Percentiles rank a stretch among this genome's conserved stretches.
These are phyloP conservation scores for Babylonia areolata DNA, from an alignment of 1,140 invertebrate genomes.

Conservation along the genomic window DNA sequence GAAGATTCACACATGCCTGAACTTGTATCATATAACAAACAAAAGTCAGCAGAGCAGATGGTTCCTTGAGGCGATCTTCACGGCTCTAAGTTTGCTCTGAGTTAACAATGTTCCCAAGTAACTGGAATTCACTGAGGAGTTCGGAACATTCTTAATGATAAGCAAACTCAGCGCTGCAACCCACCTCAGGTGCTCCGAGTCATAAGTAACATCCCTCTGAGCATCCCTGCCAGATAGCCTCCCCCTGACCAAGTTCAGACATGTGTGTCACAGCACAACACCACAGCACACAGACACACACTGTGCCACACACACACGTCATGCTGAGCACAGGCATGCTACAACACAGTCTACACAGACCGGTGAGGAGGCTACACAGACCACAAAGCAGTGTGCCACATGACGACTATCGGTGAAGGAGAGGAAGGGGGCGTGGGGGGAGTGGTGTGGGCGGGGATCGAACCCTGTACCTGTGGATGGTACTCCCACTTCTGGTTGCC, in stretches of 20 bases:
- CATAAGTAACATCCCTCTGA: too few species aligned
- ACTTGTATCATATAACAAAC: neutral
- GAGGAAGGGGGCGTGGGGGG: neutral
- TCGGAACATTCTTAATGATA: too few species aligned
- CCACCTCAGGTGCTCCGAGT: too few species aligned
- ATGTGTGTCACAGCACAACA: neutral
- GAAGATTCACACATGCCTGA: neutral
- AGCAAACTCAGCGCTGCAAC: too few species aligned
- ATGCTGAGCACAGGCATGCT: too few species aligned
- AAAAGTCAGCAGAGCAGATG: neutral
- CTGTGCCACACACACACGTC: neutral
- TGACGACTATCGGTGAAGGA: neutral
- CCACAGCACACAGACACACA: neutral
- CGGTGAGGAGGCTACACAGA: neutral
- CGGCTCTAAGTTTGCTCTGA: too few species aligned
- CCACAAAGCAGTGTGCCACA: neutral
- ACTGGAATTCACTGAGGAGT: too few species aligned
- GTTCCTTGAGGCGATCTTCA: too few species aligned
- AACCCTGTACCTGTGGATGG: conserved; percentile 67
- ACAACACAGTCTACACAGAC: too few species aligned
- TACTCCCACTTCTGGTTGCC: conserved; percentile 80
- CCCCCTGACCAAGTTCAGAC: neutral
- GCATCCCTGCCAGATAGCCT: neutral
- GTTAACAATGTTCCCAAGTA: too few species aligned
- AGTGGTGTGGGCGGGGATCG: neutral